phyloP scores from a whole-genome alignment of 1,140 invertebrate genomes.

The Lysiphlebus fabarum region DNA sequence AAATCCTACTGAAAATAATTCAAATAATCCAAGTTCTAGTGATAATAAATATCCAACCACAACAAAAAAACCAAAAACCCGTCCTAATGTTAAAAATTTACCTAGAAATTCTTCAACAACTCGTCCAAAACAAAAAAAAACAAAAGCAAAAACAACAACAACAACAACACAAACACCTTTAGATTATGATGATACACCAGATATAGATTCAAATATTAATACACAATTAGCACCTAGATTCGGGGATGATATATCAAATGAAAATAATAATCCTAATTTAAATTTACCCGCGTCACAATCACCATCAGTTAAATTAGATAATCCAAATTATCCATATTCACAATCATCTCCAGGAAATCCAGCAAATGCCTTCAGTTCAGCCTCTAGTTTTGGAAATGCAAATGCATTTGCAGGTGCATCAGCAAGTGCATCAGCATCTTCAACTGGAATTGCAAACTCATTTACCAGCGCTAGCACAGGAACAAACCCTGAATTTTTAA shows the following conservation, averaged over 20 bases:
- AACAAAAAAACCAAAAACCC: neutral
- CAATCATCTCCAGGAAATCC: slow-evolving; percentile 1
- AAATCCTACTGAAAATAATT: neutral
- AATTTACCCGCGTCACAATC: neutral
- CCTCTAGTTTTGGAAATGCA: slow-evolving; percentile 19
- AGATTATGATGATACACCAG: neutral
- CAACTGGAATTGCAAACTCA: too few relatives aligned
- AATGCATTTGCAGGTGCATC: slow-evolving; percentile 11
- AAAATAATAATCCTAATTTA: slow-evolving; percentile 4
- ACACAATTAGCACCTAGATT: neutral
- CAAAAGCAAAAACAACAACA: neutral
- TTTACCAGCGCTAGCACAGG: too few relatives aligned
- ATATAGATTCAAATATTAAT: neutral
- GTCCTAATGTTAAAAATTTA: neutral
- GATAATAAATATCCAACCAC: neutral
- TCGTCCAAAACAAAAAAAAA: neutral
- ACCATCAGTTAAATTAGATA: neutral
- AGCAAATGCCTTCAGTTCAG: slow-evolving; percentile 17
- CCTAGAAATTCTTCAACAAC: slow-evolving; percentile 1
- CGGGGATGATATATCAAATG: neutral
- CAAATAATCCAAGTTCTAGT: neutral
- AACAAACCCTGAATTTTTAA: too few relatives aligned
- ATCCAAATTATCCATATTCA: neutral
- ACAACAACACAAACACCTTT: neutral
- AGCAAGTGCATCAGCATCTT: slow-evolving; percentile 10